Conservation (phyloP, 2,797 vertebrate species). For the Poeciliopsis presidionis region DNA sequence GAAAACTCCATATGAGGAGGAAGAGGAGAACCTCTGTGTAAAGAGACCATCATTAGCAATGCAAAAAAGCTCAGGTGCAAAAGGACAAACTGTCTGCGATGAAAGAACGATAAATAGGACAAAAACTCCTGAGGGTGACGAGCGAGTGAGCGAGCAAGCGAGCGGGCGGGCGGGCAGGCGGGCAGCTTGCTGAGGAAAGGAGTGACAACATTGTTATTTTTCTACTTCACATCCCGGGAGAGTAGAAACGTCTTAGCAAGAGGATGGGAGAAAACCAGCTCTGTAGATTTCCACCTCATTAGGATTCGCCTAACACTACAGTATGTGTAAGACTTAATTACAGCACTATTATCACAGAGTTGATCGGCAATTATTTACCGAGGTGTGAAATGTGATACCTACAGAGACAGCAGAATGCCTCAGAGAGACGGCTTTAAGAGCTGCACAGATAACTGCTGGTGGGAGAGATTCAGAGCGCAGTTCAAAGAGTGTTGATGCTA, state of each 20-base stretch:
- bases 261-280: conserved; percentile 54
- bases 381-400: conserved; percentile 78
- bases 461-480: conserved; percentile 47
- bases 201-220: conserved; percentile 53
- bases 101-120: conserved; percentile 73
- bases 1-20: conserved; percentile 41
- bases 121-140: conserved; percentile 62
- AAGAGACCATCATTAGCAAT: conserved; percentile 68
- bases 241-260: conserved; percentile 26
- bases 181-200: conserved; percentile 49
- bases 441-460: conserved; percentile 49
- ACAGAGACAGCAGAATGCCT: conserved; percentile 53
- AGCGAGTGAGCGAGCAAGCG: conserved; percentile 35
- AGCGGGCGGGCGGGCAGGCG: conserved; percentile 6
- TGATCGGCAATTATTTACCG: conserved; percentile 75
- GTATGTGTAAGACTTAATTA: conserved; percentile 75
- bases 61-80: conserved; percentile 72
- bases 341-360: conserved; percentile 72
- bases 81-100: conserved; percentile 73
- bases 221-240: conserved; percentile 51
- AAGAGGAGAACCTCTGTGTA: conserved; percentile 49
- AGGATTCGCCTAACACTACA: conserved; percentile 71
- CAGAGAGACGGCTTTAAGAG: conserved; percentile 52
- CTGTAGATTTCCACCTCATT: conserved; percentile 57
- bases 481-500: conserved; percentile 67